Evolutionary conservation across 2,113 vertebrate species (phyloP), one percentile per base, ranked within the genome.

Genomic region (Coracopsis vasa): DNA sequence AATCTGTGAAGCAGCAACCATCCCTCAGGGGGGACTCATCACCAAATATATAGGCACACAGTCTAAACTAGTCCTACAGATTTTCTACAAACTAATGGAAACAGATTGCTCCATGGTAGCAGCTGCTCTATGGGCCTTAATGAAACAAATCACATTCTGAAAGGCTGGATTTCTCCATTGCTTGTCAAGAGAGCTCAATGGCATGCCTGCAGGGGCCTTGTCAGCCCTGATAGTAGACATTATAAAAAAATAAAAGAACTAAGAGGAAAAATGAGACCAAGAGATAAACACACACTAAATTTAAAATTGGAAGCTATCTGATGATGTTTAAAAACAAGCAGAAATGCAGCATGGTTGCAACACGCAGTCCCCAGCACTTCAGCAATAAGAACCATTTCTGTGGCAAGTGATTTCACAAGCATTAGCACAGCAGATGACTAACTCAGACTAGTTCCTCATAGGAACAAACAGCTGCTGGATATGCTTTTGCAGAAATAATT

Each of bases 391-490:
- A 80, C 51, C 6, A 74, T 28, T 58, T 84, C 73, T 44, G 69
- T 13, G 33, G 60, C 16, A 39, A 47, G 17, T 27, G 53, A 69
- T 69, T 77, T 51, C 45, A 61, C 24, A 73, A 61, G 64, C 24
- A 20, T 13, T 24, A 73, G 9, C n/a, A 13, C 2, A 10, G 37
- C 44, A 35, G 39, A 10, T 41, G 42, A 48, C 37, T 35, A 58
- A 51, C 11, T 25, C 48, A 21, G 19, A 72, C 27, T 19, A 48
- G 33, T 18, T 72, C 35, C 29, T 44, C 0, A 0, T 1, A 42
- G 16, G 20, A 65, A 3, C 13, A 45, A 89, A 69, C 17, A 80
- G 48, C 48, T 87, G 24, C 45, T 58, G 37, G 16, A 91, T 21
- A 70, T 19, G 10, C 13, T 70, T 84, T 42, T 75, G 47, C 27